Evolutionary conservation across 2,888 invertebrate species (phyloP), one percentile per base, ranked within the genome.

Genomic region (Monopis laevigella): DNA sequence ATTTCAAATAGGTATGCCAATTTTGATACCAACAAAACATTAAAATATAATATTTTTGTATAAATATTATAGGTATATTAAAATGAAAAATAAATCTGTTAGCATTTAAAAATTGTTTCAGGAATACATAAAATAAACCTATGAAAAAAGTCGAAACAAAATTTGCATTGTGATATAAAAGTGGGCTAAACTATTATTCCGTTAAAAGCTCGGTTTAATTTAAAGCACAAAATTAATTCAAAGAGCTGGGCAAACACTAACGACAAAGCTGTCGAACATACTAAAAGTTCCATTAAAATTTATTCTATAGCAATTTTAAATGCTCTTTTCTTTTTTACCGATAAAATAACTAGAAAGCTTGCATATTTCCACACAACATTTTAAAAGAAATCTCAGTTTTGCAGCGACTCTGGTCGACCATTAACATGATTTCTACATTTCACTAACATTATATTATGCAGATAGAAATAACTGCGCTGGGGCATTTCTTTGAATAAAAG

Each of bases 331-430:
- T 21, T 5, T 36, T 18, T 17, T 17, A 21, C 21, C n/a, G 11
- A 21, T 21, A 21, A 36, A 36, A 36, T 36, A 36, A 36, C 36
- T n/a, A 36, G 21, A 21, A 21, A 19, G 36, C 36, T 36, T 21
- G 36, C 54, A 57, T 56, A 51, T 56, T 59, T 55, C 56, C 59
- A 63, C 60, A 62, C 61, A 58, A 59, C 56, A 58, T 62, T 64
- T 56, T 47, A 59, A 34, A 58, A 60, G 62, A 53, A 66, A 65
- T 56, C 53, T 54, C 39, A 43, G 43, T 19, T 14, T 29, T 48
- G 48, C 54, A 56, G 57, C 49, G 51, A 43, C 50, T 54, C 51
- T 52, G 51, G 53, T 53, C 51, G 53, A 53, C 49, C 51, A 58
- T 56, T 62, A 54, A 52, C 53, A 48, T 48, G 55, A 54, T 53